Conservation (phyloP, 2,888 invertebrate genomes). For the Geotrupes spiniger region DNA sequence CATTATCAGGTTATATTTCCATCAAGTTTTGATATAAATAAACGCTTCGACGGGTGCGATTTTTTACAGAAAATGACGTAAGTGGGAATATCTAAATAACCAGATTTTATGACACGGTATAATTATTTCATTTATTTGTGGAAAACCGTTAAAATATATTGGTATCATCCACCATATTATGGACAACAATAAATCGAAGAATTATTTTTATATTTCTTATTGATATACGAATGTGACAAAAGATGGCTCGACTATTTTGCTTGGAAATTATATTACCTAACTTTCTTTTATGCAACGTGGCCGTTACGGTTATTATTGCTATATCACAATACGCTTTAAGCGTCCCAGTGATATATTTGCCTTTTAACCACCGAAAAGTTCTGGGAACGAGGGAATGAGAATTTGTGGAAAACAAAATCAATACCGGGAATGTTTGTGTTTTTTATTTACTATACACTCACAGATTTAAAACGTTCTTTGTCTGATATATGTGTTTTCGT, state of each 20-base stretch:
- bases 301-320: too few relatives aligned
- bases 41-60: constrained; percentile 31
- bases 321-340: too few relatives aligned
- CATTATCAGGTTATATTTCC: constrained; percentile 42
- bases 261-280: too few relatives aligned
- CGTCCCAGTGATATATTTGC: background rate
- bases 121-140: too few relatives aligned
- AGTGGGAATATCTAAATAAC: background rate
- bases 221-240: too few relatives aligned
- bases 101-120: background rate
- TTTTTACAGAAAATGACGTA: constrained; percentile 26
- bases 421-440: background rate
- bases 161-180: too few relatives aligned
- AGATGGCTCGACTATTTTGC: too few relatives aligned
- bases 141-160: too few relatives aligned
- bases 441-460: constrained; percentile 1
- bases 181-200: too few relatives aligned
- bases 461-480: background rate
- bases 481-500: background rate
- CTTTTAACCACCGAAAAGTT: background rate
- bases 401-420: background rate
- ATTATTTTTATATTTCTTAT: too few relatives aligned
- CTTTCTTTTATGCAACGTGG: too few relatives aligned
- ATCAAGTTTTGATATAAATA: constrained; percentile 33
- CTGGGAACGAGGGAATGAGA: constrained; percentile 1